These are phyloP conservation scores for Peromyscus californicus DNA, from an alignment of 2,113 vertebrate species.

Conservation along the genomic window DNA sequence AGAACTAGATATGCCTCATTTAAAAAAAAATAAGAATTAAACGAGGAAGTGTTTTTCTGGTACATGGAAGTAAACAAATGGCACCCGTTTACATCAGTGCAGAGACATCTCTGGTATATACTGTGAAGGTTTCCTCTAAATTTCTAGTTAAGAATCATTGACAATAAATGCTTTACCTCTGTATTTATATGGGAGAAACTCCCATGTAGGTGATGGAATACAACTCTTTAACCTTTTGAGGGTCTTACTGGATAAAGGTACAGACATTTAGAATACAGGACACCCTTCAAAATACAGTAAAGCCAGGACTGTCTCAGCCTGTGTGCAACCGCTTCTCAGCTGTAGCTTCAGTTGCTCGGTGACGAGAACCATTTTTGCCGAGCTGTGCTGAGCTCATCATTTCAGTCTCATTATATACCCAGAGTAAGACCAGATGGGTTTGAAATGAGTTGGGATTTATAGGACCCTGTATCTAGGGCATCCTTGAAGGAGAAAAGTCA, in stretches of 20 bases:
- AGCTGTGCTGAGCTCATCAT: not conserved
- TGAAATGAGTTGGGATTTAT: not conserved
- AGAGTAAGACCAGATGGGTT: constrained; percentile 23
- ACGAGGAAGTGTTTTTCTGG: not conserved
- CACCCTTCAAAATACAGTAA: not conserved
- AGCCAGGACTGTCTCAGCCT: not conserved
- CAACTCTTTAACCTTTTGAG: not conserved
- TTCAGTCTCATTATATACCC: not conserved
- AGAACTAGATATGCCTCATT: not conserved
- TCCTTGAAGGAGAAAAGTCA: not conserved
- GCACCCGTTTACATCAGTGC: not conserved
- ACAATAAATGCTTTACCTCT: not conserved
- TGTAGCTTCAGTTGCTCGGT: not conserved
- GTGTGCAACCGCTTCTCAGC: not conserved
- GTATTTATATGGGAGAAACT: not conserved
- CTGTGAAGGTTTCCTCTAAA: not conserved
- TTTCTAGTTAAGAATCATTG: constrained; percentile 28
- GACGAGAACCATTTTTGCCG: not conserved
- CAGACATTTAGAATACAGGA: not conserved
- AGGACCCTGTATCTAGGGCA: not conserved
- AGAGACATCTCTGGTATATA: not conserved
- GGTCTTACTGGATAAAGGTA: not conserved
- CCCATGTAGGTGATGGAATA: not conserved
- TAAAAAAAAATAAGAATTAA: constrained; percentile 29
- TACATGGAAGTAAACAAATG: not conserved